Base-by-base conservation (phyloP, 2,797 vertebrate genomes). In the Chloroceryle inda region DNA sequence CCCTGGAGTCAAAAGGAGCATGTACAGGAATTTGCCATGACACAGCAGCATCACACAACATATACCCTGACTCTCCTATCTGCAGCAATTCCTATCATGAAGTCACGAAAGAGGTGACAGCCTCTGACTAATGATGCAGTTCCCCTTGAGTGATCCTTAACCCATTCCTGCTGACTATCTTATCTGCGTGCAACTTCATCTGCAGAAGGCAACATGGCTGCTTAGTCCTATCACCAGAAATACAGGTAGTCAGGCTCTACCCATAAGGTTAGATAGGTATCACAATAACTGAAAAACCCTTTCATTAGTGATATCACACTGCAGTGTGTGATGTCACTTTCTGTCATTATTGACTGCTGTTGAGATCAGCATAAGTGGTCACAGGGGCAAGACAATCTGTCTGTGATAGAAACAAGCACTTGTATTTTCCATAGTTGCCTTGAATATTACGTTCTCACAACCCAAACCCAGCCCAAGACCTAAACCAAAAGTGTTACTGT, bases 141-240 rank as follows among this genome's bases (percentile, higher is more conserved):
- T 81, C 29, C 20, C n/a, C 50, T 73, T 0, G 0, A 23, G 37
- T 78, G 72, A 52, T 40, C 56, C 24, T 40, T 55, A 53, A 33
- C 14, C 35, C 0, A 2, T 29, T 69, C 29, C 40, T 83, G 67
- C 56, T 58, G 13, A 19, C 72, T 56, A 47, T 38, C 45, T 66
- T 23, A 13, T 24, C 23, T 2, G 2, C 10, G 18, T 19, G 23
- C 2, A 1, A 21, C 4, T 0, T 33, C 4, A 1, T 33, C 67
- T 38, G 62, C 31, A 56, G 52, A 40, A 69, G 16, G 22, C 31
- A 19, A 66, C 11, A 1, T 4, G 45, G 22, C 55, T 47, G 52
- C 72, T 56, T 42, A 9, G 31, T 56, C 19, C 5, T 45, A 0
- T 23, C 56, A 50, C 26, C 17, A 35, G 63, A 35, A 75, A 21